A percentile compares a stretch with the other conserved stretches of the same genome.
These are phyloP conservation scores for Numenius phaeopus DNA, from an alignment of 2,797 vertebrate species.

Conservation along the genomic window DNA sequence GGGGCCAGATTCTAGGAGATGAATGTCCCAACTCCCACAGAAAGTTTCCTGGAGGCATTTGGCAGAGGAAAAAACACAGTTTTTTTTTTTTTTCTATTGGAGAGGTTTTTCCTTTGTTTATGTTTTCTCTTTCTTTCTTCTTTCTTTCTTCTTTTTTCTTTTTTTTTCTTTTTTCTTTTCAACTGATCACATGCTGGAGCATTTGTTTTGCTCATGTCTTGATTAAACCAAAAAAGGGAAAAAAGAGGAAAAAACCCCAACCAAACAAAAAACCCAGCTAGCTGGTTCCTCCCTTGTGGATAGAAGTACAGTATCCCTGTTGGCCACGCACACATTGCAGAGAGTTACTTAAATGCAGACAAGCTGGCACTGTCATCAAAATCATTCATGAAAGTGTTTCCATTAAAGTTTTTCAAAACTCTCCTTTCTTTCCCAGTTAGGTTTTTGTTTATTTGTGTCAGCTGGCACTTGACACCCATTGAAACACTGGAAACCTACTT, in stretches of 20 bases:
- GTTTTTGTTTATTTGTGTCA: background rate
- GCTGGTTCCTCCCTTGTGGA: background rate
- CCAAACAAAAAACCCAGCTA: background rate
- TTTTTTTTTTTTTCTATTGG: background rate
- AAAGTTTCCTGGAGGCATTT: slow-evolving; percentile 20
- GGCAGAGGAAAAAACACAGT: background rate
- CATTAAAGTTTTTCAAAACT: background rate
- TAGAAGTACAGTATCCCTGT: background rate
- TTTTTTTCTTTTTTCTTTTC: background rate
- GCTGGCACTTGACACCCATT: background rate
- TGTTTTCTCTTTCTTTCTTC: fast-evolving
- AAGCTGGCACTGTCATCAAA: background rate
- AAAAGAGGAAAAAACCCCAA: background rate
- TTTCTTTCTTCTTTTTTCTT: background rate
- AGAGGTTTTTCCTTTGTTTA: background rate
- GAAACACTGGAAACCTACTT: background rate
- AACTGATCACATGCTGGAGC: background rate
- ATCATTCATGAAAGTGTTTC: background rate
- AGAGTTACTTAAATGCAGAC: background rate
- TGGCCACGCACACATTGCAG: background rate
- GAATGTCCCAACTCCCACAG: background rate
- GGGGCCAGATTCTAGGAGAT: background rate
- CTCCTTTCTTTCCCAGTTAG: background rate
- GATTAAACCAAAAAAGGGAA: background rate
- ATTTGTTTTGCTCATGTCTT: background rate